Evolutionary conservation across 2,113 vertebrate species (phyloP), one percentile per base, ranked within the genome.

Genomic region (Rhabdornis inornatus): DNA sequence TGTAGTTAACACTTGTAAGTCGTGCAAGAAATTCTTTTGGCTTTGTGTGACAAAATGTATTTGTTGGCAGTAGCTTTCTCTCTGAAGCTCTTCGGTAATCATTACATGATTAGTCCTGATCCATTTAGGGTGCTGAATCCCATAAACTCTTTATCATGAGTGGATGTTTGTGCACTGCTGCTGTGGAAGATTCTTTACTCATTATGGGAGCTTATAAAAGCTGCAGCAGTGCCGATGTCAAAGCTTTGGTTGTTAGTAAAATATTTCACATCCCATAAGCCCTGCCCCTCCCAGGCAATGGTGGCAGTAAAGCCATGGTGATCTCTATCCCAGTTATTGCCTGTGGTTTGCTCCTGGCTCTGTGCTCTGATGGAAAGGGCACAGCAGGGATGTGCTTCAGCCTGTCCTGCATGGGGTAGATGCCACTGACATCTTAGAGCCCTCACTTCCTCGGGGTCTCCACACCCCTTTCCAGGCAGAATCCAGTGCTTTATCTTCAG

Each of bases 71-170:
- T 11, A 53, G 50, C 65, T 87, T 79, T 76, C 27, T 84, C 61
- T 57, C 45, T 76, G 39, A 18, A 40, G 61, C 91, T 87, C 63
- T 85, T 74, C 37, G 25, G 22, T 19, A 37, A 74, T 79, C 65
- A 91, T 82, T 92, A 53, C 87, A 82, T 87, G 28, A 53, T 84
- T 72, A 87, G 6, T 91, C 35, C 53, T 61, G 65, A 83, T 95
- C 90, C 84, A 37, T 70, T 95, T 88, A 83, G 42, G 33, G 9
- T 53, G 28, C 55, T 63, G 59, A 83, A 69, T 57, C n/a, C 35
- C 50, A 37, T 80, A 33, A 94, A 74, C 49, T 56, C 87, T 76
- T 89, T 70, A 20, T 76, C 79, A 61, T 14, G 91, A 61, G 35
- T 53, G 65, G 33, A 61, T 87, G 60, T 88, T 86, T 90, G 33